phyloP scores from a whole-genome alignment of 2,113 vertebrate genomes.

The Anser brachyrhynchus region DNA sequence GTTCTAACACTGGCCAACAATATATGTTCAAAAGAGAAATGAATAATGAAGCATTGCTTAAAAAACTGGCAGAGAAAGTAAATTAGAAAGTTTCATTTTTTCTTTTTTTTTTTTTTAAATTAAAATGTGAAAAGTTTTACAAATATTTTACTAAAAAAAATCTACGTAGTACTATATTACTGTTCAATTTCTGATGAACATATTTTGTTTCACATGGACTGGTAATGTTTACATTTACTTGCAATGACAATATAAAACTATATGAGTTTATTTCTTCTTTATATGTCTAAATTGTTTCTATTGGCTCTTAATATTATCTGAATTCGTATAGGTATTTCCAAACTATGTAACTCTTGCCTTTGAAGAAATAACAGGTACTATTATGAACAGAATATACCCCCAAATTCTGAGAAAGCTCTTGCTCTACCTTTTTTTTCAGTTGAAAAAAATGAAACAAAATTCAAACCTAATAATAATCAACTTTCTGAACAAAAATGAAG shows the following conservation, averaged over 20 bases:
- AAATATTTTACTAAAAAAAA: background rate
- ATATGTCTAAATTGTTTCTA: background rate
- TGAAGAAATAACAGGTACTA: background rate
- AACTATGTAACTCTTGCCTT: background rate
- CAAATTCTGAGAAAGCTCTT: background rate
- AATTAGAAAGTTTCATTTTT: background rate
- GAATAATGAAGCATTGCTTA: background rate
- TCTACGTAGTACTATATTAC: background rate
- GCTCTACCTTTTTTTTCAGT: background rate
- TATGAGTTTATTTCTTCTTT: background rate
- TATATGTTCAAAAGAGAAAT: background rate
- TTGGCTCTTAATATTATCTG: background rate
- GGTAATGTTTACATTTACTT: background rate
- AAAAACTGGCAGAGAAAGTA: background rate
- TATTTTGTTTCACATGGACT: background rate
- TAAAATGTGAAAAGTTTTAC: background rate
- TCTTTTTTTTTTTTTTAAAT: background rate
- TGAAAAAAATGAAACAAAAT: background rate
- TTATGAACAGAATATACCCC: background rate
- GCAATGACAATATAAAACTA: background rate
- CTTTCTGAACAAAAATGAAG: background rate
- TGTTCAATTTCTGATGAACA: background rate
- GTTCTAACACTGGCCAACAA: background rate
- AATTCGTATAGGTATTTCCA: background rate
- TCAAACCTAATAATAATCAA: background rate